Evolutionary conservation across 2,797 vertebrate genomes (phyloP).

Genomic region (Peromyscus eremicus): DNA sequence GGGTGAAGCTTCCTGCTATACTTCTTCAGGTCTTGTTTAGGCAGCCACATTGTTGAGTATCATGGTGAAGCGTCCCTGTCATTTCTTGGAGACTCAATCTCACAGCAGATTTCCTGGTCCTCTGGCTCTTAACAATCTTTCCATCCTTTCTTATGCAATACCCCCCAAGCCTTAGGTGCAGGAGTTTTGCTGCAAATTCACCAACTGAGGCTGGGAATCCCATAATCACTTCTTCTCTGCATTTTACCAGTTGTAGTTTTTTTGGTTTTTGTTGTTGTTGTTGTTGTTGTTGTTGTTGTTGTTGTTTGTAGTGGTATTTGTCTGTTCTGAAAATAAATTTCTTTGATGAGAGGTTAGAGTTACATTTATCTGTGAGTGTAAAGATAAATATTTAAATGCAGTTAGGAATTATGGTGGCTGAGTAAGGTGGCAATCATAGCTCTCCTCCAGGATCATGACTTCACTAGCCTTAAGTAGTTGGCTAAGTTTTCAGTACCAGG

Average conservation of each 20-base stretch:
- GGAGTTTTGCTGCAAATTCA: not conserved
- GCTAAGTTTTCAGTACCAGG: not conserved
- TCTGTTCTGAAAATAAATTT: not conserved
- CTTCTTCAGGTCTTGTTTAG: not conserved
- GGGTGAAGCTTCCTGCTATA: not conserved
- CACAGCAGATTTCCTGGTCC: not conserved
- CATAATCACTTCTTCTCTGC: not conserved
- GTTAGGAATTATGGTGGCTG: not conserved
- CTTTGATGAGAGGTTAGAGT: not conserved
- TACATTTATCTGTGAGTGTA: not conserved
- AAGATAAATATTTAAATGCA: not conserved
- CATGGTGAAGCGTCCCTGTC: not conserved
- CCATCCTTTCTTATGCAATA: not conserved
- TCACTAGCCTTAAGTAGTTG: not conserved
- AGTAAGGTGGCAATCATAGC: not conserved
- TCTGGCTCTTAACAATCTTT: not conserved
- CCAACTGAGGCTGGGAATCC: not conserved
- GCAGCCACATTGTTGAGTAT: not conserved
- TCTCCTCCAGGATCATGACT: not conserved
- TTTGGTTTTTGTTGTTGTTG: too few relatives aligned
- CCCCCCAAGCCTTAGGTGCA: not conserved
- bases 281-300: too few relatives aligned
- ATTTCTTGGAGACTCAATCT: not conserved
- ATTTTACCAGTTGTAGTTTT: not conserved
- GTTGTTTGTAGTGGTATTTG: not conserved